A percentile compares a stretch with the other conserved stretches of the same genome.
phyloP scores from a whole-genome alignment of 2,113 vertebrate species.

The Gambusia affinis region DNA sequence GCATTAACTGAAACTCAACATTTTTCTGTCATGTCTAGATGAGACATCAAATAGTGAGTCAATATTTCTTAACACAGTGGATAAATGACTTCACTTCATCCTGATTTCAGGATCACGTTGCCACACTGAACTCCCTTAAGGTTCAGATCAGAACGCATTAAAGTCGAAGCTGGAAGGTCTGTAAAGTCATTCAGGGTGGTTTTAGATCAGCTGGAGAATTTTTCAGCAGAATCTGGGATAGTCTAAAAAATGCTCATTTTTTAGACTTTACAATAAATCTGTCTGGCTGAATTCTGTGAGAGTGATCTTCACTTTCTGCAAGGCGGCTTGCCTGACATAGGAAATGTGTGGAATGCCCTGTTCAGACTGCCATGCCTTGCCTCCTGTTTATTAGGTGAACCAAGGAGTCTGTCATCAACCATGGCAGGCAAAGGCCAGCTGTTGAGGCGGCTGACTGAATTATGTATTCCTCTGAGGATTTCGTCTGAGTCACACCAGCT shows the following conservation, averaged over 20 bases:
- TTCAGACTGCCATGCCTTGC: conserved; percentile 9
- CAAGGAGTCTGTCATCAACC: conserved; percentile 29
- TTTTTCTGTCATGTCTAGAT: no score
- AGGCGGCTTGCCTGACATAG: background rate
- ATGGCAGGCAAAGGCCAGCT: conserved; percentile 21
- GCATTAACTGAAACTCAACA: no score
- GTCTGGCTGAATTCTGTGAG: conserved; percentile 13
- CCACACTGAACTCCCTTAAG: background rate
- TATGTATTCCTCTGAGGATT: conserved; percentile 40
- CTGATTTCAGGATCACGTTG: background rate
- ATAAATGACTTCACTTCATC: background rate
- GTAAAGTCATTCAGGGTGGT: background rate
- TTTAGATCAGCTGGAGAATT: conserved; percentile 10
- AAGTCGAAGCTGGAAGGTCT: background rate
- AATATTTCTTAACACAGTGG: no score
- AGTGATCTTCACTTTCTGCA: background rate
- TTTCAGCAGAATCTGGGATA: background rate
- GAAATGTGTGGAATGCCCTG: conserved; percentile 4
- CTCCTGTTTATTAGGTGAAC: conserved; percentile 40
- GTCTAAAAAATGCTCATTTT: background rate
- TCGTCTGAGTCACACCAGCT: conserved; percentile 40
- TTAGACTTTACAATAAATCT: conserved; percentile 17
- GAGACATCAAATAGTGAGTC: no score
- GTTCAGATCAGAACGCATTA: background rate
- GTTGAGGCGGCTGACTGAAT: conserved; percentile 24